Evolutionary conservation across 2,888 invertebrate genomes (phyloP).

Genomic region (Caenorhabditis wallacei): DNA sequence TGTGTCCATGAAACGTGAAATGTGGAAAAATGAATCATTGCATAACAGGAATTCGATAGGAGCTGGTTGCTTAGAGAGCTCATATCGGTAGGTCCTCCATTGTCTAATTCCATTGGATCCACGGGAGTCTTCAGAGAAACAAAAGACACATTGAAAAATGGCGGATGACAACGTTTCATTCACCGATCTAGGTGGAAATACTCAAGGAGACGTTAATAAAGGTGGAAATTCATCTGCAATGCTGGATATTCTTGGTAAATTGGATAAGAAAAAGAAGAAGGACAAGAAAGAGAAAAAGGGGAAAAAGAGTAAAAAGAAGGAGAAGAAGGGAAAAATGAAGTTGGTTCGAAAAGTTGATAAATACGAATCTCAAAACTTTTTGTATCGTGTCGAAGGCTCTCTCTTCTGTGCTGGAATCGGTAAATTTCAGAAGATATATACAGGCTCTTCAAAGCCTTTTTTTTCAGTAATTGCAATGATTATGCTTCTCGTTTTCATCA

Average conservation of each 20-base stretch:
- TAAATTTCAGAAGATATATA: conserved; percentile 16
- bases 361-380: conserved; percentile 69
- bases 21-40: neutral
- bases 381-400: conserved; percentile 69
- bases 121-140: conserved; percentile 24
- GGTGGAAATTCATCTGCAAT: conserved; percentile 62
- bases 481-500: conserved; percentile 15
- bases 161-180: conserved; percentile 67
- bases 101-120: no score
- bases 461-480: conserved; percentile 31
- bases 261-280: conserved; percentile 45
- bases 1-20: neutral
- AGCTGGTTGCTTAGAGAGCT: neutral
- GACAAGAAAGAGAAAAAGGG: conserved; percentile 28
- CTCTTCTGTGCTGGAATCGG: conserved; percentile 65
- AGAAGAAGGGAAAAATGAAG: conserved; percentile 63
- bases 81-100: conserved; percentile 16
- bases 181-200: conserved; percentile 44
- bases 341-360: conserved; percentile 58
- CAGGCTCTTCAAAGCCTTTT: neutral
- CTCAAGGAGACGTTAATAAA: conserved; percentile 26
- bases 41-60: neutral
- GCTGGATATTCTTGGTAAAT: conserved; percentile 64
- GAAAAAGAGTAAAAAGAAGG: conserved; percentile 50
- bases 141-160: conserved; percentile 32